Conservation (phyloP, 2,888 invertebrate genomes). For the Eudasyphora cyanicolor region DNA sequence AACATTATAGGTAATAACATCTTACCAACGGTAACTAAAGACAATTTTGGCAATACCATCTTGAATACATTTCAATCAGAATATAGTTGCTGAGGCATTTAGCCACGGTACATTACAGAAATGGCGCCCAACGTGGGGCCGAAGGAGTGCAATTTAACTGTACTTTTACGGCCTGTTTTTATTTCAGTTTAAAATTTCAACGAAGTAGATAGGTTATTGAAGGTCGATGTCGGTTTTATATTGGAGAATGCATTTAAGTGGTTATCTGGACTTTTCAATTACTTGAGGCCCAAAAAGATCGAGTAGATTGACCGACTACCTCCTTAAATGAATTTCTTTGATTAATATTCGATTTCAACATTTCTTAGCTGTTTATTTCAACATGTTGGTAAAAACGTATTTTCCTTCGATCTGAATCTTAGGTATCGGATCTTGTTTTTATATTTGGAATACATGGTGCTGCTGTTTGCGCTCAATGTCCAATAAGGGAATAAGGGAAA, state of each 20-base stretch:
- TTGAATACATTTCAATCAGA: too few relatives aligned
- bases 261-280: slow-evolving; percentile 24
- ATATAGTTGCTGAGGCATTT: too few relatives aligned
- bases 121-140: too few relatives aligned
- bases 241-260: not conserved
- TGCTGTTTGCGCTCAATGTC: slow-evolving; percentile 4
- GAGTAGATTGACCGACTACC: slow-evolving; percentile 10
- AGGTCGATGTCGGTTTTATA: not conserved
- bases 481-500: not conserved
- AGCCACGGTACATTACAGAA: too few relatives aligned
- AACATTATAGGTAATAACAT: too few relatives aligned
- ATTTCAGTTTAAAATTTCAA: too few relatives aligned
- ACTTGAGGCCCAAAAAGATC: slow-evolving; percentile 14
- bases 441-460: not conserved
- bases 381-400: not conserved
- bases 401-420: not conserved
- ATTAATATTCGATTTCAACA: not conserved
- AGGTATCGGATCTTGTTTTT: not conserved
- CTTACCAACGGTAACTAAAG: too few relatives aligned
- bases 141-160: too few relatives aligned
- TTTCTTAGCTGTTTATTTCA: not conserved
- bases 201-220: too few relatives aligned
- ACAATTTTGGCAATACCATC: too few relatives aligned
- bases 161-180: too few relatives aligned
- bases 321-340: not conserved